A percentile compares a stretch with the other conserved stretches of the same genome.
phyloP scores from a whole-genome alignment of 2,797 vertebrate genomes.

The Gambusia yucatana region DNA sequence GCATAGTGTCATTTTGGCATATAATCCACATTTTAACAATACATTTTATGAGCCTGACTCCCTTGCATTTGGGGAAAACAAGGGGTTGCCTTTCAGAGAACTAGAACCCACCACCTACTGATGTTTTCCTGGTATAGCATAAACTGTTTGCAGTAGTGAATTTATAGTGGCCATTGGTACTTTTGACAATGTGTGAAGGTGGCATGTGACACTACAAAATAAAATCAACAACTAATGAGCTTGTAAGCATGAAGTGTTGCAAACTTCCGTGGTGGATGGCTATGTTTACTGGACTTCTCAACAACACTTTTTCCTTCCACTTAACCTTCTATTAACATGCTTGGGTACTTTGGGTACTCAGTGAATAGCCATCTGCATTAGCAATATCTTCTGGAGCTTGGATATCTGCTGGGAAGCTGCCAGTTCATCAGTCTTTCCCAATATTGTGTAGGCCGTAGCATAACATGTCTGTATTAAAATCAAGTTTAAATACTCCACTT shows the following conservation, averaged over 20 bases:
- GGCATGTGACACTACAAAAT: not conserved
- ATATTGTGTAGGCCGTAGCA: not conserved
- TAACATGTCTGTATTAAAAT: not conserved
- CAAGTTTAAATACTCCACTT: not conserved
- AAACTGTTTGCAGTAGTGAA: constrained; percentile 36
- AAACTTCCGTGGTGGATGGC: not conserved
- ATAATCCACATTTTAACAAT: constrained; percentile 54
- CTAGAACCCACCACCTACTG: constrained; percentile 52
- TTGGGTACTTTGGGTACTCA: not conserved
- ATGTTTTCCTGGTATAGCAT: constrained; percentile 35
- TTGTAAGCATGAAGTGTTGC: not conserved
- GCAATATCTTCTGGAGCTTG: not conserved
- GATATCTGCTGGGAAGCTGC: not conserved
- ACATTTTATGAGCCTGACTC: constrained; percentile 32
- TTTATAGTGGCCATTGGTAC: constrained; percentile 43
- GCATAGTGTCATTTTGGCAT: constrained; percentile 48
- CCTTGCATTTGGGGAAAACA: constrained; percentile 50
- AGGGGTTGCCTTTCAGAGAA: constrained; percentile 51
- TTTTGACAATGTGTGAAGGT: not conserved
- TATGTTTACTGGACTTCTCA: not conserved
- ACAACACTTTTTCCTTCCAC: not conserved
- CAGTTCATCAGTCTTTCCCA: not conserved
- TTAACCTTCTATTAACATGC: not conserved
- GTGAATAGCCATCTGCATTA: not conserved
- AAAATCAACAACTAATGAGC: not conserved